phyloP scores from a whole-genome alignment of 2,797 vertebrate species.

The Hyperoplus immaculatus region DNA sequence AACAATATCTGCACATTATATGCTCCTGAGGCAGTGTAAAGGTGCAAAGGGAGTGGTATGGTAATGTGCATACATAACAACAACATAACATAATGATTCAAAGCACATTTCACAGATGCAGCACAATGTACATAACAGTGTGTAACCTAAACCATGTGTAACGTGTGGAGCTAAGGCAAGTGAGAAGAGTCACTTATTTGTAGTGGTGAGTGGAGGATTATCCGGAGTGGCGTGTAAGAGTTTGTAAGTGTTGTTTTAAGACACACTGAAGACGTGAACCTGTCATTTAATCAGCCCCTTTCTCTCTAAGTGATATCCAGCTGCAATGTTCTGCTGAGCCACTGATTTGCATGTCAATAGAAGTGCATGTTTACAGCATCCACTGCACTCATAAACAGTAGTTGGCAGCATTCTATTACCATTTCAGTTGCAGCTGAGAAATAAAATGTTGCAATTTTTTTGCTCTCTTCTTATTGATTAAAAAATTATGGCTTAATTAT shows the following conservation, averaged over 20 bases:
- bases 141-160: neutral
- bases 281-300: neutral
- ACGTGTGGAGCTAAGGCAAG: neutral
- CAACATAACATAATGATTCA: neutral
- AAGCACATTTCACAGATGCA: neutral
- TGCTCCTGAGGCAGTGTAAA: neutral
- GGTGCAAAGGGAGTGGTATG: neutral
- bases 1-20: neutral
- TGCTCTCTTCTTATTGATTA: constrained; percentile 65
- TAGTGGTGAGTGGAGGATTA: neutral
- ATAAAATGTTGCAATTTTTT: constrained; percentile 16
- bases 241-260: neutral
- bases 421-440: constrained; percentile 16
- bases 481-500: constrained; percentile 76
- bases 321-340: constrained; percentile 2
- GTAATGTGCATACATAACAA: neutral
- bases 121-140: neutral
- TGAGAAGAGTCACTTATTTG: neutral
- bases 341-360: constrained; percentile 24
- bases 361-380: constrained; percentile 21
- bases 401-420: constrained; percentile 10
- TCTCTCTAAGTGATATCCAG: neutral
- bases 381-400: constrained; percentile 14
- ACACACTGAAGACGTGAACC: neutral
- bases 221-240: no score